Evolutionary conservation across 2,113 vertebrate genomes (phyloP).

Genomic region (Oryzias celebensis): DNA sequence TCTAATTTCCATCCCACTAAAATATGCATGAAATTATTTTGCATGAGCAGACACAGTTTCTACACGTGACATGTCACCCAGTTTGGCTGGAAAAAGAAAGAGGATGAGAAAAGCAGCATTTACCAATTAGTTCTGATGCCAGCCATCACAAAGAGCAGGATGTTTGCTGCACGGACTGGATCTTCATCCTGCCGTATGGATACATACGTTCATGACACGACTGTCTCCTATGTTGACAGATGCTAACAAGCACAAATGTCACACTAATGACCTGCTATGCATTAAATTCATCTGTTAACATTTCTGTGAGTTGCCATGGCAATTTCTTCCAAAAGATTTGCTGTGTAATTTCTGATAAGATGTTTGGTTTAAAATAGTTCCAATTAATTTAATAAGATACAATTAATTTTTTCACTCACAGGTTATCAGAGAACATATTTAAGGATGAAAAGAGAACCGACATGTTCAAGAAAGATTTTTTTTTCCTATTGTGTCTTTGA

Average conservation of each 20-base stretch:
- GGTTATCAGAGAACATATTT: too few species aligned
- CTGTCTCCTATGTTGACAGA: conserved; percentile 7
- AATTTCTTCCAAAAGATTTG: conserved; percentile 12
- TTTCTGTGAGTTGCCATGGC: conserved; percentile 35
- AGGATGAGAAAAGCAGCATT: conserved; percentile 21
- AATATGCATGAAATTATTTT: conserved; percentile 78
- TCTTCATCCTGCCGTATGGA: not conserved
- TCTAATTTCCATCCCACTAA: conserved; percentile 72
- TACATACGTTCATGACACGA: not conserved
- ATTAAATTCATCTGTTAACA: conserved; percentile 35
- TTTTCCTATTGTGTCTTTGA: too few species aligned
- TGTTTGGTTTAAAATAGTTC: too few species aligned
- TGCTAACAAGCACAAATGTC: conserved; percentile 13
- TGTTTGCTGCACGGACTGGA: conserved; percentile 12
- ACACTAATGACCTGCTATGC: conserved; percentile 9
- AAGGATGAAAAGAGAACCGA: too few species aligned
- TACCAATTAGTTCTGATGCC: conserved; percentile 45
- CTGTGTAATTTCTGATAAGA: too few species aligned
- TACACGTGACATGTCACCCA: conserved; percentile 35
- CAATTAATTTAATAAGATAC: too few species aligned
- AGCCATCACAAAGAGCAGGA: conserved; percentile 11
- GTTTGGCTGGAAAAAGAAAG: conserved; percentile 28
- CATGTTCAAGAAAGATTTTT: too few species aligned
- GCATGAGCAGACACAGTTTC: conserved; percentile 65
- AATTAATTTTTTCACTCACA: too few species aligned